A percentile compares a stretch with the other conserved stretches of the same genome.
Evolutionary conservation across 2,797 vertebrate genomes (phyloP).

Genomic region (Eutrigla gurnardus): DNA sequence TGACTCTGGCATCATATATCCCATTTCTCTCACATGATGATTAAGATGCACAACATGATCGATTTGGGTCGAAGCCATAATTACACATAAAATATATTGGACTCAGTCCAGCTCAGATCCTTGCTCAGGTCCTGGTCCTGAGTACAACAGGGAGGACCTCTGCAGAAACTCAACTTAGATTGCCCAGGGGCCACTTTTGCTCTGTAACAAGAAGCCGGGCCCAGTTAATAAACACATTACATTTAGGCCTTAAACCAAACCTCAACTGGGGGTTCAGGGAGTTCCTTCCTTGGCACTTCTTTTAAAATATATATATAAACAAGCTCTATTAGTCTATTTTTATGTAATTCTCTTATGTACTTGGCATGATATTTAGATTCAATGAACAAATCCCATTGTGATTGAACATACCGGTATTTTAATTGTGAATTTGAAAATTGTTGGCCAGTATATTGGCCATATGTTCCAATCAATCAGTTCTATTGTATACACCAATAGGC

Average conservation of each 20-base stretch:
- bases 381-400: neutral
- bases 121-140: neutral
- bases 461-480: neutral
- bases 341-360: neutral
- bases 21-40: neutral
- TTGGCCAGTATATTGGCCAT: neutral
- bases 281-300: neutral
- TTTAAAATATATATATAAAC: neutral
- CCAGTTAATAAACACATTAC: neutral
- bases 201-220: neutral
- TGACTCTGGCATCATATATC: neutral
- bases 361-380: neutral
- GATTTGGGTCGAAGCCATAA: neutral
- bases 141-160: conserved; percentile 1
- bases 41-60: neutral
- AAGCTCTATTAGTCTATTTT: neutral
- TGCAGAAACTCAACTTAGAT: too few relatives aligned
- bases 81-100: neutral
- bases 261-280: too few relatives aligned
- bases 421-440: neutral
- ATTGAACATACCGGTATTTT: neutral
- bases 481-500: neutral
- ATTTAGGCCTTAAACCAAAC: neutral
- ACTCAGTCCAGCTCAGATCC: neutral
- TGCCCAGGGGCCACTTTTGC: neutral